These are phyloP conservation scores for Myiopsitta monachus DNA, from an alignment of 2,113 vertebrate genomes.

Conservation along the genomic window DNA sequence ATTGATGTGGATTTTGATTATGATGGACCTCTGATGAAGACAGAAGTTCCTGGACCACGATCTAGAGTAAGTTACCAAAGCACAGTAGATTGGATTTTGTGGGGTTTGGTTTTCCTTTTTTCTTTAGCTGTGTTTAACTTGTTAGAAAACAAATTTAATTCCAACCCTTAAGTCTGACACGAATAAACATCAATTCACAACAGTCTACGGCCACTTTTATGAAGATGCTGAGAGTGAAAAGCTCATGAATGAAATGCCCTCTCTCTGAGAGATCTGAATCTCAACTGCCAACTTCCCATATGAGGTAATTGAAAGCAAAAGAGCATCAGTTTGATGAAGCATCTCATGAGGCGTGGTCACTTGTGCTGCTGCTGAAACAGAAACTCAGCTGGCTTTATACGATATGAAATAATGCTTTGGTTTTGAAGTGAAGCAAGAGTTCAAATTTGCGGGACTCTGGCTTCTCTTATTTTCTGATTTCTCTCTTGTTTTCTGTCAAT, in stretches of 20 bases:
- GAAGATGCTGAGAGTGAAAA: not conserved
- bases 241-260: not conserved
- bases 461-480: not conserved
- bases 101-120: not conserved
- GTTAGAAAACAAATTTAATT: not conserved
- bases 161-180: not conserved
- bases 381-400: not conserved
- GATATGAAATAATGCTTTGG: not conserved
- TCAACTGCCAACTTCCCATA: not conserved
- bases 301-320: not conserved
- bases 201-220: not conserved
- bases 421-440: not conserved
- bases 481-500: not conserved
- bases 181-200: not conserved
- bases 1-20: slow-evolving; percentile 90
- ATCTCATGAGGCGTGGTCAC: not conserved
- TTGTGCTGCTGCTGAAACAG: not conserved
- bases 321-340: not conserved
- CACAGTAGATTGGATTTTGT: not conserved
- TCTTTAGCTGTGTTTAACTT: not conserved
- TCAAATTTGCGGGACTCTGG: not conserved
- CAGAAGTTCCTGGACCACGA: slow-evolving; percentile 89
- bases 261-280: not conserved
- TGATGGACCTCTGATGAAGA: slow-evolving; percentile 95
- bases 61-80: slow-evolving; percentile 80